A percentile compares a stretch with the other conserved stretches of the same genome.
Conservation (phyloP, 2,797 vertebrate genomes). For the Lycodopsis pacificus region DNA sequence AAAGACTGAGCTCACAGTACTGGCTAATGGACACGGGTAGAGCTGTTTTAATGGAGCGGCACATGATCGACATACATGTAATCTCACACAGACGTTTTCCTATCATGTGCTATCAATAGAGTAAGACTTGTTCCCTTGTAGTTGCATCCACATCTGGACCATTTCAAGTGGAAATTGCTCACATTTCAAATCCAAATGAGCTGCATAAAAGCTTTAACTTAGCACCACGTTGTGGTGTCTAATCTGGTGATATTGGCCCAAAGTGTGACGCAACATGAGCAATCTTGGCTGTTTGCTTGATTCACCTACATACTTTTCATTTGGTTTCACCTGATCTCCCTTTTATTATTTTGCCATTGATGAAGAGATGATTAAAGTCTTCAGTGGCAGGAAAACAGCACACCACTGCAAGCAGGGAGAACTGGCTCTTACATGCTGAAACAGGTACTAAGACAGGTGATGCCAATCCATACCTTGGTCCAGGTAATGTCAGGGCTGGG, state of each 20-base stretch:
- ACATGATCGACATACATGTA: slow-evolving; percentile 30
- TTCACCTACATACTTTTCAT: neutral
- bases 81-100: slow-evolving; percentile 25
- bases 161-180: neutral
- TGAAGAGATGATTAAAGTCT: neutral
- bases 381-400: neutral
- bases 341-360: neutral
- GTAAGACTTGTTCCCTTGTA: neutral
- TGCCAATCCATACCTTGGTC: slow-evolving; percentile 88
- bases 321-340: neutral
- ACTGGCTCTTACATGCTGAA: neutral
- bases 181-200: neutral
- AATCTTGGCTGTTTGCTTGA: neutral
- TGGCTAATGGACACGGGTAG: slow-evolving; percentile 6
- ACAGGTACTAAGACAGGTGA: neutral
- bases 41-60: slow-evolving; percentile 21
- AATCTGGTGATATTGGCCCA: neutral
- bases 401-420: neutral
- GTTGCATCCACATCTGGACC: slow-evolving; percentile 24
- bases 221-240: neutral
- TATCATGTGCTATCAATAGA: slow-evolving; percentile 3
- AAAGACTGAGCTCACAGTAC: slow-evolving; percentile 18
- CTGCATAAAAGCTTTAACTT: neutral
- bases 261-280: neutral
- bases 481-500: slow-evolving; percentile 91